Evolutionary conservation across 2,888 invertebrate genomes (phyloP), one percentile per base, ranked within the genome.

Genomic region (Tenthredo mesomela): DNA sequence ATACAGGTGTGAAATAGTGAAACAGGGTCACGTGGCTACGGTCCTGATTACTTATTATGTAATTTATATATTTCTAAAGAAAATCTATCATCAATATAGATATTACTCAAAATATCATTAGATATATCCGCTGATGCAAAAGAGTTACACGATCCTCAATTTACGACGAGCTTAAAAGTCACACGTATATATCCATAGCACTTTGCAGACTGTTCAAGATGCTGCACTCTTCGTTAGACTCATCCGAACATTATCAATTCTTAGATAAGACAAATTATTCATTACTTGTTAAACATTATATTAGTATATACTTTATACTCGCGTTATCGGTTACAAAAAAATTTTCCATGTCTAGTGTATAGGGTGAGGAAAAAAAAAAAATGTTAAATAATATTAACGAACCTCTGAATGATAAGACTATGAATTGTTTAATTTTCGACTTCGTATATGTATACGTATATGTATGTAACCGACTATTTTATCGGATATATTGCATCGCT

Each of bases 21-120:
- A 80, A 80, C 80, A 58, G 80, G 61, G 80, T 80, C 80, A 80
- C 58, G 61, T 65, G 61, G 15, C 33, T 4, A 67, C 33, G 67
- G 15, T 67, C 67, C 67, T 67, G 67, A 67, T 67, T 12, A 67
- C 67, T 29, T 18, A 12, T 67, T 67, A 67, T 67, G 67, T 18
- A 67, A 67, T 67, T 33, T 67, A 67, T 67, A n/a, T 67, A 5
- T 33, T 33, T 67, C 33, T 33, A 67, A 33, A 67, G 67, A 67
- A 33, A 33, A 67, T 67, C 67, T 33, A 67, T 6, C 67, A 18
- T 25, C 67, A 6, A 29, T 0, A 33, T 5, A 33, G n/a, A n/a
- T n/a, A n/a, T n/a, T 43, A 40, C n/a, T 73, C 21, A 15, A 73
- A 21, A 43, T n/a, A 73, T 73, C 71, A 43, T 7, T 67, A n/a